phyloP scores from a whole-genome alignment of 2,113 vertebrate species.

The Panthera leo region DNA sequence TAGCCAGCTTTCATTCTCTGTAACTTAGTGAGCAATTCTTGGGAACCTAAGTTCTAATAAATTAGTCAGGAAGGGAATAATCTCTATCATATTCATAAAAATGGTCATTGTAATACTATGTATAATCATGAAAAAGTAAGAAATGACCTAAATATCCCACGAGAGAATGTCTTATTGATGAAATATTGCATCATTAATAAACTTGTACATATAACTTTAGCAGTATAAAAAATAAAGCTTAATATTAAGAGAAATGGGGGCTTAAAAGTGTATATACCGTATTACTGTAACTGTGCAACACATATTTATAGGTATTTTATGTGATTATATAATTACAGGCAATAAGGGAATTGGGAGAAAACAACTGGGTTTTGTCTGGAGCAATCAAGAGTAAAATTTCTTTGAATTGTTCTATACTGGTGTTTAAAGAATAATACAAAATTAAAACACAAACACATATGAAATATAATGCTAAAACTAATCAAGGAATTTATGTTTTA shows the following conservation, averaged over 20 bases:
- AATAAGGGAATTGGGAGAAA: background rate
- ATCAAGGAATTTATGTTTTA: background rate
- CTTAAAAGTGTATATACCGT: background rate
- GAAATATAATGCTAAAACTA: conserved; percentile 4
- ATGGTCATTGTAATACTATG: background rate
- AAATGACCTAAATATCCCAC: background rate
- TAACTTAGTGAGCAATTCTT: background rate
- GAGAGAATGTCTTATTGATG: background rate
- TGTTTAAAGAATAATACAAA: background rate
- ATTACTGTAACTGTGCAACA: background rate
- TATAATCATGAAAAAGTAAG: conserved; percentile 10
- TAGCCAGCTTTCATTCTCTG: background rate
- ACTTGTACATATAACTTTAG: background rate
- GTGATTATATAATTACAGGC: background rate
- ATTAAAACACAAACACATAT: background rate
- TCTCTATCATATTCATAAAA: background rate
- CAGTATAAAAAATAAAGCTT: background rate
- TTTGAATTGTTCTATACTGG: background rate
- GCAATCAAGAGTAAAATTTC: background rate
- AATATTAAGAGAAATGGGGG: background rate
- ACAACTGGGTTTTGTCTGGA: background rate
- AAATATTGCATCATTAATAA: background rate
- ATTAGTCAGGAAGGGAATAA: background rate
- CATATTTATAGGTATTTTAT: conserved; percentile 40
- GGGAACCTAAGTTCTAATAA: conserved; percentile 6